Base-by-base conservation (phyloP, 2,113 vertebrate genomes). In the Serinus canaria region DNA sequence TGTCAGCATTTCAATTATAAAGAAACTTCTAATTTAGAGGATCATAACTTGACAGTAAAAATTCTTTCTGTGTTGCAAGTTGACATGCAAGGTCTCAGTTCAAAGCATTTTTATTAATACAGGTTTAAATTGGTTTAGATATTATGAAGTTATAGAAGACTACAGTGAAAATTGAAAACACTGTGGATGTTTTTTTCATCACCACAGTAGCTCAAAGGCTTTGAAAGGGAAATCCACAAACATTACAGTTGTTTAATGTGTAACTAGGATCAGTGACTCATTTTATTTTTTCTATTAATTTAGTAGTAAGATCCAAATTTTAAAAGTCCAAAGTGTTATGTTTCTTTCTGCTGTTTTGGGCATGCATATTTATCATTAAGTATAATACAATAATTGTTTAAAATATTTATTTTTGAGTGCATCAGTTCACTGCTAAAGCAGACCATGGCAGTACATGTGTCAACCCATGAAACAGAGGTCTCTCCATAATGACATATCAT, bases 1-100 rank as follows among this genome's bases (percentile, higher is more conserved):
- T 92, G 69, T 94, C 89, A 96, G 87, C 84, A 96, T 94, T 96
- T 97, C 91, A 96, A 85, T 94, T 95, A 82, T 89, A 90, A 92
- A 92, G 80, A 66, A 93, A 46, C 55, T 93, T 69, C 83, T 95
- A 94, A 93, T 96, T 91, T 95, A 87, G 33, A 73, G 70, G 70
- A 92, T 94, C 91, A 94, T 72, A 92, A 68, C 83, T 80, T 96
- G 92, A 94, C 95, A 95, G 91, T 75, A 94, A 96, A 95, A 95
- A 94, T 90, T 81, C 92, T 37, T 91, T 92, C 83, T 87, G 58
- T 94, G 74, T 88, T 94, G 53, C 53, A 87, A 91, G 46, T 66
- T 95, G 90, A 96, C 92, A 88, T 87, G 15, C 88, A 63, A 89
- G 67, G 72, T 92, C 89, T 93, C 87, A 89, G 90, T 95, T 95